A percentile compares a stretch with the other conserved stretches of the same genome.
Evolutionary conservation across 2,113 vertebrate species (phyloP).

Genomic region (Centropus unirufus): DNA sequence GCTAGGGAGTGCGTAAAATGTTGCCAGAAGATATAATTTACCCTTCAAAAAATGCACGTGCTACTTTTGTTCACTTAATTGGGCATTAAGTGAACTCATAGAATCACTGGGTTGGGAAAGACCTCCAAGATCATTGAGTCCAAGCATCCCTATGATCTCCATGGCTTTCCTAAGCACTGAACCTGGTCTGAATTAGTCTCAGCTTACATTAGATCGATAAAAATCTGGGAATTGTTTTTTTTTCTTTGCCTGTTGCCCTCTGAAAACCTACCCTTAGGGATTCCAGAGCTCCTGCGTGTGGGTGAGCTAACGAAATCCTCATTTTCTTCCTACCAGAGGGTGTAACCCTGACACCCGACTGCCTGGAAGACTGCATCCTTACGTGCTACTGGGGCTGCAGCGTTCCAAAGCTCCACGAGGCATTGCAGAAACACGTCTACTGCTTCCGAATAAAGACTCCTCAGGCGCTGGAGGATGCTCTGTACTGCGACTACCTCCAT

Average conservation of each 20-base stretch:
- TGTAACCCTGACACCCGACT: constrained; percentile 78
- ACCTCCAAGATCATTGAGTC: too few species aligned
- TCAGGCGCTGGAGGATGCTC: constrained; percentile 81
- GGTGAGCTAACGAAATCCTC: neutral
- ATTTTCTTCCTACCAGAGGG: constrained; percentile 79
- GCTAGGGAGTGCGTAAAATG: neutral
- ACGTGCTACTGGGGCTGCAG: constrained; percentile 94
- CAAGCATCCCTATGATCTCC: neutral
- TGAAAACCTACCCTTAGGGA: neutral
- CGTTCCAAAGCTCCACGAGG: constrained; percentile 84
- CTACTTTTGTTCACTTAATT: neutral
- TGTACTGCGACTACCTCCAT: constrained; percentile 80
- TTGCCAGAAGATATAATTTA: constrained; percentile 39
- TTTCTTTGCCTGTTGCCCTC: neutral
- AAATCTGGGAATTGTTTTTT: neutral
- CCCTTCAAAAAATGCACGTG: neutral
- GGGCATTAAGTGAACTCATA: neutral
- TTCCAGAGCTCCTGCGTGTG: neutral
- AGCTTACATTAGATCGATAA: neutral
- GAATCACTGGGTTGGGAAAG: too few species aligned
- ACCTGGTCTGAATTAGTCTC: neutral
- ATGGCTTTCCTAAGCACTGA: neutral
- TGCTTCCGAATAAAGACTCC: constrained; percentile 80
- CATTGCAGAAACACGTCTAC: constrained; percentile 81
- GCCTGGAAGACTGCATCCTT: constrained; percentile 87